Evolutionary conservation across 2,888 invertebrate genomes (phyloP), one percentile per base, ranked within the genome.

Genomic region (Cheilosia variabilis): DNA sequence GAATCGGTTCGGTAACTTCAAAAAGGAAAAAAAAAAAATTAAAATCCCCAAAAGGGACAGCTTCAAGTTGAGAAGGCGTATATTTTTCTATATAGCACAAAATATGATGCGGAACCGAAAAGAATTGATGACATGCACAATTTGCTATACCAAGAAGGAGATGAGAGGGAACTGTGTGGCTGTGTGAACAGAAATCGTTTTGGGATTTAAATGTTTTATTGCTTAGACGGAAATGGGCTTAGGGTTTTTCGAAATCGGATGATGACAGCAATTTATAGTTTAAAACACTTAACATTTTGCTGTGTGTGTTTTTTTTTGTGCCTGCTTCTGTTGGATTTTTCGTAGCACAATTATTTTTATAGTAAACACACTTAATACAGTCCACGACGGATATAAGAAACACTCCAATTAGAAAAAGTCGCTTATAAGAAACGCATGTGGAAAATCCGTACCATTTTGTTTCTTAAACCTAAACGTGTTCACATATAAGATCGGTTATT

Each of bases 151-250:
- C n/a, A n/a, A 31, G 41, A 50, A 52, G 15, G 50, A 17, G 31
- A 41, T 37, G 34, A 66, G 41, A 13, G 58, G 4, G 10, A 24
- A 37, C 24, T 24, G 24, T 24, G 3, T 9, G 31, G 31, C 37
- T 47, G 31, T 31, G 57, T 43, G 34, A 47, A 65, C 53, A 27
- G 65, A 47, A 83, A 79, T 47, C 63, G 52, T 9, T 79, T 68
- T 55, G 57, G 83, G 68, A 73, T 68, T 50, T 55, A 72, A 79
- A 66, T 72, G 66, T 72, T 72, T 77, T 55, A 65, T 77, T 77
- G 27, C 17, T 13, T 27, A 55, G 37, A 62, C 6, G 53, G 17
- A 71, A 47, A 50, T 60, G 45, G 34, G 45, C 22, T 55, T 17
- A n/a, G 57, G 17, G 53, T 60, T 45, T 17, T 10, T 22, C 10